Evolutionary conservation across 2,113 vertebrate genomes (phyloP), one percentile per base, ranked within the genome.

Genomic region (Brienomyrus brachyistius): DNA sequence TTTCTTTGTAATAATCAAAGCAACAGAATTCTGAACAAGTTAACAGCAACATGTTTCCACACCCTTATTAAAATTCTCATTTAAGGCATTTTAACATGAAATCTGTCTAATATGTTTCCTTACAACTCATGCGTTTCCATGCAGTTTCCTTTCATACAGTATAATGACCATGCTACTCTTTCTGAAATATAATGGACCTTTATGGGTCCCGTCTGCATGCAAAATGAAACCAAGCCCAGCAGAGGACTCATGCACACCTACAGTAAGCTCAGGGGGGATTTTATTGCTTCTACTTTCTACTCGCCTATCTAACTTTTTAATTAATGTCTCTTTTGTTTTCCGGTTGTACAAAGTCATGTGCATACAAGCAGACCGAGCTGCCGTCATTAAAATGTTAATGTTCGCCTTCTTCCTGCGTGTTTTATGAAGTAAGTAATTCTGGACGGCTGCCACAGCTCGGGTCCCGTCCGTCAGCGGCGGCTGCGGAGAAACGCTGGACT

Each of bases 371-470:
- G 87, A 90, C 31, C 43, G 1, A 82, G 88, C 90, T 31, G 23
- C 11, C 43, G 48, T 88, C 59, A 91, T 91, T 90, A 89, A 91
- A 89, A 54, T 89, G 80, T 62, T 90, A 88, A 90, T 91, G 66
- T 86, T 40, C 84, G 87, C 86, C 77, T 91, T 91, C 47, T 91
- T 90, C 89, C 86, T 87, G 27, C 6, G 62, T 86, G 7, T 86
- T 88, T 90, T 84, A 59, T 85, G 84, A 86, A 88, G 89, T 88
- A 90, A 87, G 87, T 89, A 89, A 80, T 56, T 88, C 88, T 17
- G 77, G 59, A 88, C 13, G 80, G 23, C 43, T 84, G 90, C 88
- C 56, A 56, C 84, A 80, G 88, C 70, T 31, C n/a, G 23, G 21
- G 2, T 54, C 31, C 62, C 74, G 91, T 91, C 84, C n/a, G 35